phyloP scores from a whole-genome alignment of 2,113 vertebrate genomes.

The Corythornis cristatus region DNA sequence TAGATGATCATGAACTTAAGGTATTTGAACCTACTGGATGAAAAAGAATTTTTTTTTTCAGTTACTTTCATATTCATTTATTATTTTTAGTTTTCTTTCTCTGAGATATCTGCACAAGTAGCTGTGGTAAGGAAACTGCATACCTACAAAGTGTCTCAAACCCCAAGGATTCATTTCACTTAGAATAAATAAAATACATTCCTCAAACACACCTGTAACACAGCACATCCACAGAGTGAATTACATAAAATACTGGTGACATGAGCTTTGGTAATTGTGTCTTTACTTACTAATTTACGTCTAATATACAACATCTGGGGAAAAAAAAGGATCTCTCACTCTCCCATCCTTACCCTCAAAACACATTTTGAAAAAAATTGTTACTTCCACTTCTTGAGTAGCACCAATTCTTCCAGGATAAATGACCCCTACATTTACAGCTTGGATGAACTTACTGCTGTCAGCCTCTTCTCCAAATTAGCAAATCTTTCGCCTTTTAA shows the following conservation, averaged over 20 bases:
- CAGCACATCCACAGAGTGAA: background rate
- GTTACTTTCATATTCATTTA: background rate
- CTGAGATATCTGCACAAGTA: background rate
- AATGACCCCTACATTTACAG: background rate
- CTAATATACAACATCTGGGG: background rate
- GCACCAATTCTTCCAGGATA: background rate
- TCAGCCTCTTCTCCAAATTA: background rate
- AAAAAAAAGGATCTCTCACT: background rate
- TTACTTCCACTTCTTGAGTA: background rate
- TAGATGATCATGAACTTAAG: background rate
- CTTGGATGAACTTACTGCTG: background rate
- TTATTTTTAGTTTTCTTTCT: background rate
- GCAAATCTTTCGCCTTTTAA: background rate
- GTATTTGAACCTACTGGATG: background rate
- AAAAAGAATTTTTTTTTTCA: background rate
- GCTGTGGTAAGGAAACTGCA: background rate
- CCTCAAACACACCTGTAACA: background rate
- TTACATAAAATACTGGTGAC: background rate
- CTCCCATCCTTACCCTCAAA: background rate
- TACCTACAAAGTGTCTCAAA: background rate
- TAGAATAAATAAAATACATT: background rate
- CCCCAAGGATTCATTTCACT: background rate
- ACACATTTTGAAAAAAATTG: background rate
- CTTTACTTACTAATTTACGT: background rate
- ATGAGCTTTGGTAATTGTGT: background rate